Percentiles rank a stretch among this genome's conserved stretches.
These are phyloP conservation scores for Ormyrus nitidulus DNA, from an alignment of 2,888 invertebrate species.

Conservation along the genomic window DNA sequence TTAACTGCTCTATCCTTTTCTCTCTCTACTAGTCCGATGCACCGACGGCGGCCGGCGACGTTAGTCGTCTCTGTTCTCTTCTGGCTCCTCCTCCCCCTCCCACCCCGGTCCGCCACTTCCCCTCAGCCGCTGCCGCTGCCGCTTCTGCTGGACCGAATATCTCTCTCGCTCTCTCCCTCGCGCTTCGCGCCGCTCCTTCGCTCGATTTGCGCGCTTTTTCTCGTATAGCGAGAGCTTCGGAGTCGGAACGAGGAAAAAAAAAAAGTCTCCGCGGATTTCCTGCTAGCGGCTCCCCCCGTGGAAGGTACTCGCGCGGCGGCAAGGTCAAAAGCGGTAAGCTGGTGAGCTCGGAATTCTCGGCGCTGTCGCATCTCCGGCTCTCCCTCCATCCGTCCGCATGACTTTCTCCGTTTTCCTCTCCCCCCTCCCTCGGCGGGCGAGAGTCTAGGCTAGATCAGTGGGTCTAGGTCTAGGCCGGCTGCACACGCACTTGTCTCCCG, in stretches of 20 bases:
- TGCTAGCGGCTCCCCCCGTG: too few species aligned
- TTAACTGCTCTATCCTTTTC: conserved; percentile 66
- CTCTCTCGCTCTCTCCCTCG: conserved; percentile 10
- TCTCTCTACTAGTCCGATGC: conserved; percentile 55
- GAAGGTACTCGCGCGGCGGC: neutral
- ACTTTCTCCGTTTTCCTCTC: conserved; percentile 64
- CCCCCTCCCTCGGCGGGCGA: conserved; percentile 4
- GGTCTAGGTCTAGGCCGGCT: conserved; percentile 73
- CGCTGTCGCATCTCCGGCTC: conserved; percentile 24
- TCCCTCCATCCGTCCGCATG: conserved; percentile 44
- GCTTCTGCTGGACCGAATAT: conserved; percentile 26
- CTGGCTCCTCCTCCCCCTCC: conserved; percentile 12
- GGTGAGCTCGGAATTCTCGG: conserved; percentile 10
- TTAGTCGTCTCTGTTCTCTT: conserved; percentile 15
- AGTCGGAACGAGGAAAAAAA: neutral
- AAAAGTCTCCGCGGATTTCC: neutral
- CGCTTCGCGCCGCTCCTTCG: neutral
- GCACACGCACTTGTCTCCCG: neutral
- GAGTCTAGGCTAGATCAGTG: conserved; percentile 72
- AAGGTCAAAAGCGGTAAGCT: conserved; percentile 21
- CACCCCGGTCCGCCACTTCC: conserved; percentile 27
- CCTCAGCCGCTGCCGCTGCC: conserved; percentile 24
- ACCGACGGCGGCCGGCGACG: conserved; percentile 31
- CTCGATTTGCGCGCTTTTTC: conserved; percentile 3
- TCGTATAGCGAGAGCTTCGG: neutral